Evolutionary conservation across 2,113 vertebrate species (phyloP), one percentile per base, ranked within the genome.

Genomic region (Brachyhypopomus gauderio): DNA sequence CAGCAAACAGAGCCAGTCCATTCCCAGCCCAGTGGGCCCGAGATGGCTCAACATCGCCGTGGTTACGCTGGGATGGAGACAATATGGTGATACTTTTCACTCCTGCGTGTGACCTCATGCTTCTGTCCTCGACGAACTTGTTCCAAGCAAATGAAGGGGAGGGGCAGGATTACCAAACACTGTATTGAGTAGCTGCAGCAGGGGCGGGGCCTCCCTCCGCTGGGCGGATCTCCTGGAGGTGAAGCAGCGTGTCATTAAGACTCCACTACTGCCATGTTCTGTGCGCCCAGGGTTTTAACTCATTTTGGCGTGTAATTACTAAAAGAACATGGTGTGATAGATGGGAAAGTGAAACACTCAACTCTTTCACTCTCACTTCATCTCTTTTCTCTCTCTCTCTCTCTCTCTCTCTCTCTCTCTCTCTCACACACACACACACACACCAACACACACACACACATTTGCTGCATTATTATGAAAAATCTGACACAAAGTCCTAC

Each of bases 281-380:
- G 84, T 84, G 87, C 79, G 73, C 38, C 4, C 74, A 74, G 86
- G 86, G 87, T 91, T 92, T 92, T 90, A 90, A 92, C 91, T 91
- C 90, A 93, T 90, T 91, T 91, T 90, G 90, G 89, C 90, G 89
- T 91, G 92, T 93, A 91, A 93, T 92, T 93, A 92, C 92, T 90
- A 94, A 92, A 93, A 91, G 87, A 90, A 87, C 88, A 88, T 83
- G 89, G 87, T 84, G 87, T 90, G 90, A 92, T 91, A 89, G 89
- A 93, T 90, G 88, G 85, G 86, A 87, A 89, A 85, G 88, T 86
- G 87, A 75, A 86, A 79, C 71, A 22, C 55, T 84, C 66, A 58
- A 63, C 69, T 75, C 19, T 27, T 27, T 80, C 45, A 5, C 64
- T 60, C 34, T 45, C 36, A 1, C 63, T 63, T 27, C 59, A 77